Evolutionary conservation across 2,113 vertebrate species (phyloP).

Genomic region (Scytalopus superciliaris): DNA sequence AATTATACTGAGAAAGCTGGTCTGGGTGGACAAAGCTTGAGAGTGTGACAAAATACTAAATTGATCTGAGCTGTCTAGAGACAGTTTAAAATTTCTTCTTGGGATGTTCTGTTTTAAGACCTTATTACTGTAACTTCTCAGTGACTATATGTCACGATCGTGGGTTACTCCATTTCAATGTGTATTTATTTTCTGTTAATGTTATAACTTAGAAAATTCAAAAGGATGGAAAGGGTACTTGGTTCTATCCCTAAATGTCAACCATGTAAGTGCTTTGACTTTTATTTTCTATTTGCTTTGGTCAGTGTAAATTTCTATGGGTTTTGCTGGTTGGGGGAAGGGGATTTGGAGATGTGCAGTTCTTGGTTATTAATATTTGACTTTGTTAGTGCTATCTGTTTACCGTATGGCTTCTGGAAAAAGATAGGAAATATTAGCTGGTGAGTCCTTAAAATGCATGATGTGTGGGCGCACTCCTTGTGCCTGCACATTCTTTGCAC

Average conservation of each 20-base stretch:
- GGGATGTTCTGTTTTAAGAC: conserved; percentile 2
- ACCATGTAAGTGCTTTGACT: conserved; percentile 81
- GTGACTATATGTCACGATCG: not conserved
- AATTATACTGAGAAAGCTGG: not conserved
- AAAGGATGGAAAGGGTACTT: conserved; percentile 63
- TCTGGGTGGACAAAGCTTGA: not conserved
- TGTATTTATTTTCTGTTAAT: conserved; percentile 73
- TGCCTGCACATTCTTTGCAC: not conserved
- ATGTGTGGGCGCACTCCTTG: not conserved
- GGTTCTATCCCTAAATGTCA: conserved; percentile 81
- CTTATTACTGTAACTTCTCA: conserved; percentile 2
- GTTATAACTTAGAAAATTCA: conserved; percentile 72
- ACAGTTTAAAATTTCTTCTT: conserved; percentile 22
- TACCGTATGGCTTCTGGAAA: conserved; percentile 77
- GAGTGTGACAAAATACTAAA: conserved; percentile 22
- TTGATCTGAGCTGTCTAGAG: not conserved
- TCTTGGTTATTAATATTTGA: conserved; percentile 86
- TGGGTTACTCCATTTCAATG: conserved; percentile 30
- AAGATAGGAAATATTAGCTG: conserved; percentile 65
- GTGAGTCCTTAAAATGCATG: conserved; percentile 52
- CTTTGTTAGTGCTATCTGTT: conserved; percentile 84
- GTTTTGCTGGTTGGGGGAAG: conserved; percentile 80
- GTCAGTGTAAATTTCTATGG: conserved; percentile 85
- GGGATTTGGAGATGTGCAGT: conserved; percentile 80
- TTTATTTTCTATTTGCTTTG: conserved; percentile 86